These are phyloP conservation scores for Cephalotes varians DNA, from an alignment of 2,888 invertebrate species.

Conservation along the genomic window DNA sequence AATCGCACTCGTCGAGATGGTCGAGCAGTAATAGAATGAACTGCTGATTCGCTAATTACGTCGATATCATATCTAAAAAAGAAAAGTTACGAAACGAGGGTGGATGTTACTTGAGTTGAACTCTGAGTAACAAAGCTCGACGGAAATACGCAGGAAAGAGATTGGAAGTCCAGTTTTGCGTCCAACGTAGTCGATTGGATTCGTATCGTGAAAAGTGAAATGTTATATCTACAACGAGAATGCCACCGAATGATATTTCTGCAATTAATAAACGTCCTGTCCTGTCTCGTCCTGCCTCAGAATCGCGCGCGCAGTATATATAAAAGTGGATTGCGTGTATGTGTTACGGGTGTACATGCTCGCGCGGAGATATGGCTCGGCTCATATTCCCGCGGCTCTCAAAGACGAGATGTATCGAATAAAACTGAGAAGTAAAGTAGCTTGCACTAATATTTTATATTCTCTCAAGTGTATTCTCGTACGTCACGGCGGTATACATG, in stretches of 20 bases:
- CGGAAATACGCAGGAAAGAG: background rate
- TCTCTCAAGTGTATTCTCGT: constrained; percentile 16
- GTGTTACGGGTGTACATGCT: background rate
- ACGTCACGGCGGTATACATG: background rate
- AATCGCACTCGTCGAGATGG: background rate
- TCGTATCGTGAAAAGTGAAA: background rate
- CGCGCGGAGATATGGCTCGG: background rate
- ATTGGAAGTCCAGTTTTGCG: background rate
- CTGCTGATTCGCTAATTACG: constrained; percentile 10
- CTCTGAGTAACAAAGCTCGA: background rate
- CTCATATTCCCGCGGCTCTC: constrained; percentile 16
- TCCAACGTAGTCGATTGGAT: background rate
- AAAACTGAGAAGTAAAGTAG: constrained; percentile 44
- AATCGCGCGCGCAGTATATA: background rate
- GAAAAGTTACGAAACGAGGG: background rate
- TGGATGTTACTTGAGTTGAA: background rate
- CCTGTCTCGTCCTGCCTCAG: background rate
- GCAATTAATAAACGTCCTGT: constrained; percentile 22
- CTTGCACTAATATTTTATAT: constrained; percentile 41
- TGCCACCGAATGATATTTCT: background rate
- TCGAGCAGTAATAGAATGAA: constrained; percentile 17
- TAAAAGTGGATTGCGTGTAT: constrained; percentile 12
- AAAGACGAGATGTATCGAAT: constrained; percentile 7
- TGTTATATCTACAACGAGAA: background rate
- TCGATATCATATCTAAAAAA: background rate